Conservation (phyloP, 2,113 vertebrate genomes). For the Emydocephalus ijimae region DNA sequence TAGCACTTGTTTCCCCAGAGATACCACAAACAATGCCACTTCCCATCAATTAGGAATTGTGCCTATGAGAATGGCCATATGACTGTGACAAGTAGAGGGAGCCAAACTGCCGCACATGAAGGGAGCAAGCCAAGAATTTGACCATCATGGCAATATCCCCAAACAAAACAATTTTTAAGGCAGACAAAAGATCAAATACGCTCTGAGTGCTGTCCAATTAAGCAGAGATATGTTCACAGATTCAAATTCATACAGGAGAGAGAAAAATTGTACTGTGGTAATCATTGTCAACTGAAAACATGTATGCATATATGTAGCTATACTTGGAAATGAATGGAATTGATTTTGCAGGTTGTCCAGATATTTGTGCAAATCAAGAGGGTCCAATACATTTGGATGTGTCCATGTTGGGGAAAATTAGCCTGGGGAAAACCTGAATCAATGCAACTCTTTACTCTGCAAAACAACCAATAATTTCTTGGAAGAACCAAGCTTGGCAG, state of each 20-base stretch:
- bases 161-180: background rate
- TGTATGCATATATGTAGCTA: background rate
- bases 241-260: background rate
- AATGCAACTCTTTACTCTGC: background rate
- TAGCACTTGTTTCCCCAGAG: background rate
- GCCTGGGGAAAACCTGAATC: background rate
- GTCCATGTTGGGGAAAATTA: background rate
- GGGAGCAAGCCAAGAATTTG: background rate
- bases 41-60: background rate
- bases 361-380: background rate
- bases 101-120: background rate
- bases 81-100: background rate
- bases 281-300: background rate
- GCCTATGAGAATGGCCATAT: background rate
- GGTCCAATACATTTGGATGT: background rate
- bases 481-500: background rate
- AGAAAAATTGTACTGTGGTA: background rate
- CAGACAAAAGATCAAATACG: background rate
- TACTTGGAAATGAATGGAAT: background rate
- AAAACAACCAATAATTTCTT: background rate
- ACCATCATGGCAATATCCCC: background rate
- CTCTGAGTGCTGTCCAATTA: background rate
- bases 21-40: background rate
- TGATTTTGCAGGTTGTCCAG: background rate
- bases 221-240: background rate